phyloP scores from a whole-genome alignment of 1,140 invertebrate genomes.

The Batillaria attramentaria region DNA sequence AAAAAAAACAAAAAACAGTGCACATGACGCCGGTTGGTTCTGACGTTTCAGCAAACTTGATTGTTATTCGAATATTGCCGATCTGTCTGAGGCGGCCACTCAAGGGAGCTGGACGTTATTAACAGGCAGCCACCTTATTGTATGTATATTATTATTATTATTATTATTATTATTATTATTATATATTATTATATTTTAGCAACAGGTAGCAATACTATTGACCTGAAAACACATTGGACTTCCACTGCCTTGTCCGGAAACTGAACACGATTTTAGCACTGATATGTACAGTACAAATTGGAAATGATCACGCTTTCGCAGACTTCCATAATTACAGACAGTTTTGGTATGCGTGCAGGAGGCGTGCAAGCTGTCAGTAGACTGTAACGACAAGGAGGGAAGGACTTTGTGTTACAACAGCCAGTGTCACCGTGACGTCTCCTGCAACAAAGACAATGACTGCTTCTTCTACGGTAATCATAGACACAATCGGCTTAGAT shows the following conservation, averaged over 20 bases:
- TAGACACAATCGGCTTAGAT: neutral
- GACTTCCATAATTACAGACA: too few relatives aligned
- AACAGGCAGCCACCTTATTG: neutral
- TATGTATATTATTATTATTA: too few relatives aligned
- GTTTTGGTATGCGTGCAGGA: neutral
- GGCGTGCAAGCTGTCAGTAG: neutral
- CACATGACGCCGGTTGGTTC: too few relatives aligned
- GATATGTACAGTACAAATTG: too few relatives aligned
- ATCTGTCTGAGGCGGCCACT: neutral
- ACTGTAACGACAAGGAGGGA: neutral
- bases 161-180: too few relatives aligned
- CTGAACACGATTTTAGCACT: too few relatives aligned
- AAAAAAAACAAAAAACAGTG: neutral
- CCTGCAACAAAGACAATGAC: slow-evolving; percentile 10
- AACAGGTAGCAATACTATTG: too few relatives aligned
- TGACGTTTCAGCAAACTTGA: neutral
- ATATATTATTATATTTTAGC: too few relatives aligned
- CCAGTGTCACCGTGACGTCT: neutral
- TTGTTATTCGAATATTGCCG: neutral
- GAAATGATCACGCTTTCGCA: too few relatives aligned
- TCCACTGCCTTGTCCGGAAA: too few relatives aligned
- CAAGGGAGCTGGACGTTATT: neutral
- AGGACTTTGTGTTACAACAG: neutral
- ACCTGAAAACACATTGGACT: too few relatives aligned
- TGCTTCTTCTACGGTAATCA: slow-evolving; percentile 3